Conservation (phyloP, 2,797 vertebrate genomes). For the Peromyscus eremicus region DNA sequence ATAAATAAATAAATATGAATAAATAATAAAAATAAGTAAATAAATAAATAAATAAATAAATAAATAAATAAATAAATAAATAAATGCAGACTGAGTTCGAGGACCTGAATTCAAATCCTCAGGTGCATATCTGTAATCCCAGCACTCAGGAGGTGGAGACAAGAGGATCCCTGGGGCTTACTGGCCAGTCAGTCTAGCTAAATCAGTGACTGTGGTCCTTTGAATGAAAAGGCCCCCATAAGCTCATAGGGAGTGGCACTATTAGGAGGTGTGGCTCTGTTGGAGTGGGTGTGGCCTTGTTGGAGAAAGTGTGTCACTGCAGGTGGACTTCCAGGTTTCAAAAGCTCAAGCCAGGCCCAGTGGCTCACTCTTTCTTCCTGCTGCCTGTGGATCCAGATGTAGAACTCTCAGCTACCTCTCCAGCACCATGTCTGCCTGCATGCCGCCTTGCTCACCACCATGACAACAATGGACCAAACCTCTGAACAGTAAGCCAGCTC, state of each 20-base stretch:
- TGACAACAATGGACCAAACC: background rate
- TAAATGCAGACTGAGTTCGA: too few species aligned
- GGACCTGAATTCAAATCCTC: background rate
- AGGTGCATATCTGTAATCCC: background rate
- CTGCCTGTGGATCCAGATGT: background rate
- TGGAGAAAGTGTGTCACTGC: background rate
- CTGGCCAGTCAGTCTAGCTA: background rate
- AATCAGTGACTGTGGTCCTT: background rate
- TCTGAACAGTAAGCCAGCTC: background rate
- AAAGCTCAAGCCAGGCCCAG: background rate
- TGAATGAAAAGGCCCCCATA: background rate
- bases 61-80: too few species aligned
- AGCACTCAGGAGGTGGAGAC: background rate
- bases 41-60: too few species aligned
- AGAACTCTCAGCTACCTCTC: background rate
- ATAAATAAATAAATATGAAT: too few species aligned
- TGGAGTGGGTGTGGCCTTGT: background rate
- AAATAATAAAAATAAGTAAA: too few species aligned
- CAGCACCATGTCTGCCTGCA: background rate
- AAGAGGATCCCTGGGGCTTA: background rate
- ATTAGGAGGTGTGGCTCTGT: background rate
- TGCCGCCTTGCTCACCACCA: background rate
- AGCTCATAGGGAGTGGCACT: background rate
- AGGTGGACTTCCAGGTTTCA: background rate
- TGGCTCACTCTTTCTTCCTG: background rate